Evolutionary conservation across 1,140 invertebrate genomes (phyloP), one percentile per base, ranked within the genome.

Genomic region (Drosophila novamexicana): DNA sequence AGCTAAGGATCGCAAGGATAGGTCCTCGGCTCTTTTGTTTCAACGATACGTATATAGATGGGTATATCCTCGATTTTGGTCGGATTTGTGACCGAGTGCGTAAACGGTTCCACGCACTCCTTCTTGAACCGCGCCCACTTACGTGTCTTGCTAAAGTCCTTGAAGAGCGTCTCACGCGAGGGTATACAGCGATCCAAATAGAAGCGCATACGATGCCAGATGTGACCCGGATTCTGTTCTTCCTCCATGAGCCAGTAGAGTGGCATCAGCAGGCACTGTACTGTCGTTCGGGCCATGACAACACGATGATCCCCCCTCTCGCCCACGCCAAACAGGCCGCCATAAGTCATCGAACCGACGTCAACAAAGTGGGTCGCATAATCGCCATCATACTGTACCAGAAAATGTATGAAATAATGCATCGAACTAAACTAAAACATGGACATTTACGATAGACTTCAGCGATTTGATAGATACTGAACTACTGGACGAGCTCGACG

Each of bases 171-270:
- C 52, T 93, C 75, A 0, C 93, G 84, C 0, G 89, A 92, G 1
- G 94, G 94, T 72, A 94, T 94, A 16, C 93, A 93, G 0, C 91
- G 92, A 40, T 94, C 92, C 39, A 95, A 81, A 67, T 94, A 95
- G 29, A 93, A 84, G 50, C 93, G 92, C 5, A 94, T 93, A 9
- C 93, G 92, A 45, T 93, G 93, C 94, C 94, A 95, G 22, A 95
- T 93, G 64, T 94, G 94, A 1, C 93, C 94, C n/a, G 92, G 93
- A 90, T 94, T 95, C 54, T 92, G 91, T 0, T 74, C 66, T 44
- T 94, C 93, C 67, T 94, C 91, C 7, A 93, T 78, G 1, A 95
- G 77, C 93, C 94, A 95, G 71, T 93, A 94, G n/a, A 93, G 89
- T 0, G 94, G 95, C 6, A 95, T 88, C 6, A 94, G 66, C 14